Evolutionary conservation across 2,888 invertebrate species (phyloP).

Genomic region (Sylvicola fuscatus): DNA sequence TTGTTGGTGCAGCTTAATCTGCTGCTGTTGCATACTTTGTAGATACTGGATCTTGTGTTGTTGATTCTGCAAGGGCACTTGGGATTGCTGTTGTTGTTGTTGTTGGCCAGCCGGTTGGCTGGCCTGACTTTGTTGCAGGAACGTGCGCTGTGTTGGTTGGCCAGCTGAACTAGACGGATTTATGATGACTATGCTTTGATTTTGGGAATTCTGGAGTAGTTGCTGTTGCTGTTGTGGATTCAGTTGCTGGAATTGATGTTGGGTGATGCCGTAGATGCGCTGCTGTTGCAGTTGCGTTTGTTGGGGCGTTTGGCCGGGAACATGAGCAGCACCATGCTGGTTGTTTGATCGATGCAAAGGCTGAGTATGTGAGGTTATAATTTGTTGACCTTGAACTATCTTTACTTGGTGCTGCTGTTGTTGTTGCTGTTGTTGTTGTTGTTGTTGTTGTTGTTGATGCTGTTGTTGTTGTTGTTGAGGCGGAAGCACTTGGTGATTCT

Average conservation of each 20-base stretch:
- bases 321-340: slow-evolving; percentile 1
- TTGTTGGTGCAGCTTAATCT: slow-evolving; percentile 2
- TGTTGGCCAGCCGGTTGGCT: slow-evolving; percentile 6
- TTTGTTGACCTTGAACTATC: slow-evolving; percentile 1
- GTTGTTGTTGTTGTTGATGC: background rate
- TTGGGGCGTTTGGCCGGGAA: slow-evolving; percentile 1
- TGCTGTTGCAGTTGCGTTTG: slow-evolving; percentile 4
- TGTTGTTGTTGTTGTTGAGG: background rate
- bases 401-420: slow-evolving; percentile 9
- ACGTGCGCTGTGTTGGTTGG: background rate
- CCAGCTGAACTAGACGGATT: slow-evolving; percentile 16
- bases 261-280: slow-evolving; percentile 5
- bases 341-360: slow-evolving; percentile 5
- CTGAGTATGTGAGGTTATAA: slow-evolving; percentile 2
- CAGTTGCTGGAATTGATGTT: slow-evolving; percentile 13
- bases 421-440: slow-evolving; percentile 4
- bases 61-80: slow-evolving; percentile 3
- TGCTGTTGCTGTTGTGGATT: slow-evolving; percentile 19
- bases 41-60: slow-evolving; percentile 32
- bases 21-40: slow-evolving; percentile 30
- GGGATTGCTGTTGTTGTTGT: slow-evolving; percentile 8
- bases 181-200: slow-evolving; percentile 24
- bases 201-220: slow-evolving; percentile 24
- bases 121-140: slow-evolving; percentile 7
- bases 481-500: background rate